Conservation (phyloP, 1,140 invertebrate genomes). For the Danaus melanippus region DNA sequence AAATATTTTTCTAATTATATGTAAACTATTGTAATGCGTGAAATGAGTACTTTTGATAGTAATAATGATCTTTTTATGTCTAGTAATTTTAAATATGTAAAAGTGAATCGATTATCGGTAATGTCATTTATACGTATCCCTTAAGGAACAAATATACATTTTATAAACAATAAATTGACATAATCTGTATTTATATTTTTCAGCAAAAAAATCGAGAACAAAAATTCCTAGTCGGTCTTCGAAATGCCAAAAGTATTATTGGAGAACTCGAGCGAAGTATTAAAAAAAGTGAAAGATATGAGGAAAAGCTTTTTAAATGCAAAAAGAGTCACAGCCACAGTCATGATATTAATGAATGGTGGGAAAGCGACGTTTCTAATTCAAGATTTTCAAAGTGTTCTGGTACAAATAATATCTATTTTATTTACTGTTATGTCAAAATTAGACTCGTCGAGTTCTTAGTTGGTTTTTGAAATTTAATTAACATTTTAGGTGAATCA, state of each 20-base stretch:
- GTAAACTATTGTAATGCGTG: neutral
- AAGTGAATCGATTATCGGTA: slow-evolving; percentile 25
- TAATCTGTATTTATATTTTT: slow-evolving; percentile 2
- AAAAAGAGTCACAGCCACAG: slow-evolving; percentile 33
- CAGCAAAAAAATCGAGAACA: slow-evolving; percentile 12
- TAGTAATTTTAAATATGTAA: slow-evolving; percentile 28
- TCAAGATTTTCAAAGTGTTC: slow-evolving; percentile 22
- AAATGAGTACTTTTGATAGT: slow-evolving; percentile 23
- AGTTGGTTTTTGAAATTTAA: neutral
- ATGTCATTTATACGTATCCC: neutral
- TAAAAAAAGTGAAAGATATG: slow-evolving; percentile 42
- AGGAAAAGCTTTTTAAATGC: slow-evolving; percentile 37
- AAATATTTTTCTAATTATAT: no score
- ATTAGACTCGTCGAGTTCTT: neutral
- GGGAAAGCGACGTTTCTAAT: slow-evolving; percentile 27
- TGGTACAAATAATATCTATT: slow-evolving; percentile 23
- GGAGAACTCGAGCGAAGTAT: slow-evolving; percentile 38
- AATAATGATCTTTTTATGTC: slow-evolving; percentile 24
- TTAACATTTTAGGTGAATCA: slow-evolving; percentile 16
- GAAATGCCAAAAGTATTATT: slow-evolving; percentile 38
- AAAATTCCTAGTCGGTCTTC: slow-evolving; percentile 32
- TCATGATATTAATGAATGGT: slow-evolving; percentile 25
- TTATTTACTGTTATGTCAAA: slow-evolving; percentile 4
- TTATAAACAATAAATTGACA: no score
- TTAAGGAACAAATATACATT: no score